Evolutionary conservation across 2,888 invertebrate species (phyloP).

Genomic region (Margaritifera margaritifera): DNA sequence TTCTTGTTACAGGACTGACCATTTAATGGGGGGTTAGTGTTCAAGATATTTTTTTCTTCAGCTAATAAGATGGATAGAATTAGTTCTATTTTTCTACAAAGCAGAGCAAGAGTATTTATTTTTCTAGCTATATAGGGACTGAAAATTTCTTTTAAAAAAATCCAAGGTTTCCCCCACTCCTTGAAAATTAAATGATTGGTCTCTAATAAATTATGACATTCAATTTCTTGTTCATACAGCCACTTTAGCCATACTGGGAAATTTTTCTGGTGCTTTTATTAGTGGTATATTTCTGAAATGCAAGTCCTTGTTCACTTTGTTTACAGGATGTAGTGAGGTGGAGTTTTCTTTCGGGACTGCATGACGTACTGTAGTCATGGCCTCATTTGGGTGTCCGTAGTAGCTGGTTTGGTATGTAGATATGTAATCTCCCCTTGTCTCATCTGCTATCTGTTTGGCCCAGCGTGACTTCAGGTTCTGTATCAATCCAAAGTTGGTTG

Average conservation of each 20-base stretch:
- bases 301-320: constrained; percentile 64
- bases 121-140: no score
- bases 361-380: constrained; percentile 43
- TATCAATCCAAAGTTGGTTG: constrained; percentile 66
- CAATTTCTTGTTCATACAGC: no score
- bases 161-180: no score
- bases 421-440: constrained; percentile 54
- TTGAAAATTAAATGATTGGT: no score
- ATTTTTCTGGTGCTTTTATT: constrained; percentile 58
- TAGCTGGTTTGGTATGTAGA: constrained; percentile 56
- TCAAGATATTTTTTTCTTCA: no score
- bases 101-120: no score
- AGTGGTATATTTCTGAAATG: constrained; percentile 49
- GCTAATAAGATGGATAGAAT: no score
- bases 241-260: constrained; percentile 14
- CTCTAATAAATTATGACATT: no score
- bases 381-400: constrained; percentile 31
- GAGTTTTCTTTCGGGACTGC: constrained; percentile 60
- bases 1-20: no score
- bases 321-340: constrained; percentile 60
- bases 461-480: constrained; percentile 48
- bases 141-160: no score
- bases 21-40: no score
- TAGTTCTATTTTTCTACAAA: no score
- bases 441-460: constrained; percentile 50